Conservation (phyloP, 2,113 vertebrate genomes). For the Martes martes region DNA sequence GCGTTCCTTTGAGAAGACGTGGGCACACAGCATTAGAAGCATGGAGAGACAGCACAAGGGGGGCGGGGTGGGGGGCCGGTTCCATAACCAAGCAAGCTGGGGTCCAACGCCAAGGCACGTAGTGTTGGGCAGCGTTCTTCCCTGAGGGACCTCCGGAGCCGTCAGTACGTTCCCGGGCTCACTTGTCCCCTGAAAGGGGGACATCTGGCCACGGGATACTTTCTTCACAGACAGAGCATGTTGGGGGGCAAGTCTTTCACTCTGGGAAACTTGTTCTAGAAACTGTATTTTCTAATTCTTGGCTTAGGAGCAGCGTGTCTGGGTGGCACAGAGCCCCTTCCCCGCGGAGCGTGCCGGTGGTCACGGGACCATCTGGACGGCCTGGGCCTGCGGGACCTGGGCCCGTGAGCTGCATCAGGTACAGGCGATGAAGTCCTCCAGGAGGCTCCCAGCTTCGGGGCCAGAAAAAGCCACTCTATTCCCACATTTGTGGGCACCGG, state of each 20-base stretch:
- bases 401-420: fast-evolving
- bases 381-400: fast-evolving
- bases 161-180: fast-evolving
- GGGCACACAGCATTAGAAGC: too few species aligned
- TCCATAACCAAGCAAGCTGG: background rate
- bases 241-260: background rate
- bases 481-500: background rate
- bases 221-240: background rate
- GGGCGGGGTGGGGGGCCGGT: fast-evolving
- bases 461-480: background rate
- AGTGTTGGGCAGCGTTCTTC: background rate
- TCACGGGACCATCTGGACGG: fast-evolving
- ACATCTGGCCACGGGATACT: fast-evolving
- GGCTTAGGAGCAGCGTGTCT: background rate
- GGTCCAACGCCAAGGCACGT: background rate
- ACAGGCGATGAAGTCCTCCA: background rate
- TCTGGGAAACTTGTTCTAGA: background rate
- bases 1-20: background rate
- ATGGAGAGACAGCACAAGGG: fast-evolving
- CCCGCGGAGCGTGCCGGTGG: background rate
- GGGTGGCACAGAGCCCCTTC: background rate
- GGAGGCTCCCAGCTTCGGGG: background rate
- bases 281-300: too few species aligned
- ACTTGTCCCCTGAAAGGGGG: background rate
- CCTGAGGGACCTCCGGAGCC: background rate